Base-by-base conservation (phyloP, 2,113 vertebrate genomes). In the Perognathus longimembris region DNA sequence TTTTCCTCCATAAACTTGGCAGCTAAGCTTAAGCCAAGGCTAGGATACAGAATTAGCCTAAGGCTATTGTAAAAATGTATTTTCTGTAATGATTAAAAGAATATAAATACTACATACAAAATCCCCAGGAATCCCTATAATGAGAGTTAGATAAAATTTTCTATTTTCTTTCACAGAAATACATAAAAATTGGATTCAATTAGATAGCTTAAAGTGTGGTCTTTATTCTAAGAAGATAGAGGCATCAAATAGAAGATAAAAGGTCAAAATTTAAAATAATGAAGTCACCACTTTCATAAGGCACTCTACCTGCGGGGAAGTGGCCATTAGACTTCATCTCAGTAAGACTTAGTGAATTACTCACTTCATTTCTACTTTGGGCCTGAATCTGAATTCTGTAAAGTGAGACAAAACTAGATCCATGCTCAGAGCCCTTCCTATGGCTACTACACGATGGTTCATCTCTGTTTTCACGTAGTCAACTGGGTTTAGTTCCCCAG, bases 331-430 rank as follows among this genome's bases (percentile, higher is more conserved):
- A 71, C 54, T 45, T 24, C 67, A 73, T 38, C 70, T 71, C 87
- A 69, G 38, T 38, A 50, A 84, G 66, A 75, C 73, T 93, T 94
- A 21, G 21, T 12, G 66, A 73, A 94, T 74, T 74, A 67, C 54
- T 91, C 93, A 77, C 12, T 87, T 88, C 84, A 89, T 36, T 83
- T 85, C 75, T 73, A 40, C 85, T 80, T 26, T 54, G 67, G 71
- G 83, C 30, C 74, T 66, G 40, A 40, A 66, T 80, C 40, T 95
- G 54, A 94, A 92, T 93, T 93, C 90, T 30, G 88, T 71, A 45
- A 90, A 78, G 71, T 74, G 57, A 91, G 82, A 90, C 61, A 24
- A 30, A 71, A 82, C 40, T 30, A 0, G 77, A 78, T 66, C 54
- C 0, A 0, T 50, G 88, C 28, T 77, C 59, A 88, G 82, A 66